Conservation (phyloP, 2,888 invertebrate species). For the Hypena proboscidalis region DNA sequence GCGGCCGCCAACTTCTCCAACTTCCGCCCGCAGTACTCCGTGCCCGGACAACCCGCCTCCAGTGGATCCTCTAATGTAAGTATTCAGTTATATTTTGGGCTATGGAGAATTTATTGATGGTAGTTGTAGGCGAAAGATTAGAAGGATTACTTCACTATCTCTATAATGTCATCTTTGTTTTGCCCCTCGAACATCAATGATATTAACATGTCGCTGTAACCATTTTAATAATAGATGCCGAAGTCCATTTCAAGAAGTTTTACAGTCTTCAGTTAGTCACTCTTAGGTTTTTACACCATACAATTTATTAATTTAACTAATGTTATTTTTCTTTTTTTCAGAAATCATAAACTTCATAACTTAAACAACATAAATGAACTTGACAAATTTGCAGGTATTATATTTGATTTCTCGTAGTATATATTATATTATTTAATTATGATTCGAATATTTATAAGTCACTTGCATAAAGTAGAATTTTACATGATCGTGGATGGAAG, state of each 20-base stretch:
- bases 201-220: no score
- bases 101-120: no score
- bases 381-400: conserved; percentile 69
- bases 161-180: no score
- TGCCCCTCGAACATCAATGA: no score
- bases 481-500: conserved; percentile 24
- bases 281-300: no score
- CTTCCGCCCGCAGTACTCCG: conserved; percentile 94
- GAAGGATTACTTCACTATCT: no score
- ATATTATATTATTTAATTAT: conserved; percentile 41
- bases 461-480: conserved; percentile 21
- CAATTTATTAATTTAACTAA: conserved; percentile 7
- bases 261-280: no score
- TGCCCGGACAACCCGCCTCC: conserved; percentile 79
- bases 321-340: conserved; percentile 52
- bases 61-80: conserved; percentile 72
- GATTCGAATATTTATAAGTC: conserved; percentile 22
- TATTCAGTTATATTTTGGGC: conserved; percentile 5
- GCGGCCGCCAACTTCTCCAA: conserved; percentile 94
- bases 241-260: no score
- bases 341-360: conserved; percentile 78
- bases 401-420: conserved; percentile 36
- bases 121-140: no score
- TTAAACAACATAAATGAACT: conserved; percentile 62
- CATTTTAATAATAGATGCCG: no score